Evolutionary conservation across 2,797 vertebrate genomes (phyloP), one percentile per base, ranked within the genome.

Genomic region (Diplodus sargus): DNA sequence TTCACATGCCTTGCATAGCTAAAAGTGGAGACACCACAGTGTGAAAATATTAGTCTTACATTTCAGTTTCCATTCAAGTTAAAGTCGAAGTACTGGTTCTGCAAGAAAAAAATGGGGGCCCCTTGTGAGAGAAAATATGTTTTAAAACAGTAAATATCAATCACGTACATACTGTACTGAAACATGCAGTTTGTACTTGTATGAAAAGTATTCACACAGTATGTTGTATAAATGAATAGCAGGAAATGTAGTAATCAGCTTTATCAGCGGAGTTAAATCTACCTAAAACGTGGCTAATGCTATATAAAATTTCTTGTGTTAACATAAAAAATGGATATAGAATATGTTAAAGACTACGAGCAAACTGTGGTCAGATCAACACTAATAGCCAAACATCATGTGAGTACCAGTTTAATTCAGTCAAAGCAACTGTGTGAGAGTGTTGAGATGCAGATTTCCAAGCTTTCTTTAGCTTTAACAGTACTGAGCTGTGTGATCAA

Each of bases 401-500:
- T 2, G 13, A 25, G 0, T 42, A 14, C 4, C 3, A 23, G 4
- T 68, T 43, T 28, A 0, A 64, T 52, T 28, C 39, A 39, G 16
- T 0, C 14, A 52, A 60, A 64, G 15, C 2, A 9, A 4, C 4
- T n/a, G 10, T 6, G 3, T 23, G 12, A 54, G n/a, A 64, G 49
- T 17, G 23, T 30, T 30, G 4, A 51, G 10, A 58, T 63, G 66
- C 56, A 39, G 53, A 25, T 48, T 52, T n/a, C 42, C 7, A 5
- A 42, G 51, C 20, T 34, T n/a, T 48, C 68, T 75, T 54, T 47
- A 58, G 69, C 63, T 62, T 59, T 58, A 66, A 51, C 68, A 52
- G 30, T 47, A 15, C 73, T 1, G 58, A 72, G 61, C 30, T 28
- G 59, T 76, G 45, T 57, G 76, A 84, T 59, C 48, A 48, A 56